A percentile compares a stretch with the other conserved stretches of the same genome.
These are phyloP conservation scores for Pseudomyrmex sp. DNA, from an alignment of 1,140 invertebrate species.

Conservation along the genomic window DNA sequence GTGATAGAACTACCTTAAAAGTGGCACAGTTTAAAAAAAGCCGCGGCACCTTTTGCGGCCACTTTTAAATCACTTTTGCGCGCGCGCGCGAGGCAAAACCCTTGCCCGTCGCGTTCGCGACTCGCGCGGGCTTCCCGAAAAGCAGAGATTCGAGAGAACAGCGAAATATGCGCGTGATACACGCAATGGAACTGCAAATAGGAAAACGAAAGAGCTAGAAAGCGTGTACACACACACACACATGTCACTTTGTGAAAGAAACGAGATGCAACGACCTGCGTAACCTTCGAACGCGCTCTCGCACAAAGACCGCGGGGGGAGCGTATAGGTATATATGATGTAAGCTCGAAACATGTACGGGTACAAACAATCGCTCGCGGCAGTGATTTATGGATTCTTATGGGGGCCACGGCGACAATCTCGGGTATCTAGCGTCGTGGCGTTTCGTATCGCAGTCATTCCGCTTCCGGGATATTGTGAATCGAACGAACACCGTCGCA, in stretches of 20 bases:
- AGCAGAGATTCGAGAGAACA: constrained; percentile 14
- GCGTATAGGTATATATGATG: constrained; percentile 17
- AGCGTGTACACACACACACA: constrained; percentile 22
- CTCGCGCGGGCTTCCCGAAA: constrained; percentile 31
- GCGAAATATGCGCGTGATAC: constrained; percentile 20
- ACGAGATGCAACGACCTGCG: constrained; percentile 24
- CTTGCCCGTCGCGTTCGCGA: constrained; percentile 18
- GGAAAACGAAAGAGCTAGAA: constrained; percentile 32
- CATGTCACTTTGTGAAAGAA: constrained; percentile 42
- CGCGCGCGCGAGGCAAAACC: background rate
- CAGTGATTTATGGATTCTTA: constrained; percentile 69
- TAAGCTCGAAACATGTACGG: constrained; percentile 39
- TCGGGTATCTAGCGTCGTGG: constrained; percentile 66
- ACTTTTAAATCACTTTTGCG: background rate
- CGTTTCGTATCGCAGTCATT: constrained; percentile 67
- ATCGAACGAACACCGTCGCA: constrained; percentile 69
- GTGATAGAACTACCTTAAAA: too few relatives aligned
- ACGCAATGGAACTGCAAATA: constrained; percentile 5
- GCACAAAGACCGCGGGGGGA: constrained; percentile 49
- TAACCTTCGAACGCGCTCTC: background rate
- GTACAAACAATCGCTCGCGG: constrained; percentile 65
- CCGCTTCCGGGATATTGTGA: constrained; percentile 73
- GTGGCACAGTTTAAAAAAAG: background rate
- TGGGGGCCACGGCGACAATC: constrained; percentile 57
- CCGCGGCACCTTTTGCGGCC: background rate